Conservation (phyloP, 2,888 invertebrate genomes). For the Itoplectis maculator region DNA sequence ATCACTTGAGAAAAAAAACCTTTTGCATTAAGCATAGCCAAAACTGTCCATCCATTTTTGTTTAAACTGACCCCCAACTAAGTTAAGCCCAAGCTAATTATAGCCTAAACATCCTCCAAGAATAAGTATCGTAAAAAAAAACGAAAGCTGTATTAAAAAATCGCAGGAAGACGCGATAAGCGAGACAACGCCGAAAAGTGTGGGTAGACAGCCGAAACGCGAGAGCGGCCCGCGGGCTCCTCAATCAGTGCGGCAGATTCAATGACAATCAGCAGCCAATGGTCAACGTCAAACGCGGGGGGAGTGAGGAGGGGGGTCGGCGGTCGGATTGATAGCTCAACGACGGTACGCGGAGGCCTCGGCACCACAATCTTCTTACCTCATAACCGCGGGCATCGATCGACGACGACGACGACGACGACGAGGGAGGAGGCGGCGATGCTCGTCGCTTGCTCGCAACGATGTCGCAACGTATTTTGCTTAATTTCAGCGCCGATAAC, state of each 20-base stretch:
- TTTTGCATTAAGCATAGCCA: too few relatives aligned
- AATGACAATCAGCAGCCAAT: slow-evolving; percentile 46
- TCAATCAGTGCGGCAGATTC: slow-evolving; percentile 38
- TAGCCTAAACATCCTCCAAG: background rate
- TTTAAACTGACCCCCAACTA: too few relatives aligned
- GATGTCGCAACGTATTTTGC: slow-evolving; percentile 43
- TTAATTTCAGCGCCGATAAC: slow-evolving; percentile 48
- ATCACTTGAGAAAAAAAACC: too few relatives aligned
- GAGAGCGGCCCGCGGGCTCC: background rate
- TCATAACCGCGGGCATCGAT: slow-evolving; percentile 57
- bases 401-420: slow-evolving; percentile 3
- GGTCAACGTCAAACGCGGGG: background rate
- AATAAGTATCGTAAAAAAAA: background rate
- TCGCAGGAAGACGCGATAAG: too few relatives aligned
- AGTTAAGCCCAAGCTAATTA: too few relatives aligned
- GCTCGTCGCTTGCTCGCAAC: background rate
- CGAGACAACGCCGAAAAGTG: background rate
- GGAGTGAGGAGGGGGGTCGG: too few relatives aligned
- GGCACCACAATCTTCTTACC: slow-evolving; percentile 44
- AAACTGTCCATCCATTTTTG: too few relatives aligned
- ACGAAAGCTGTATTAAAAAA: too few relatives aligned
- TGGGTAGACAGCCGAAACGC: background rate
- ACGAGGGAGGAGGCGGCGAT: background rate
- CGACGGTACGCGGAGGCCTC: background rate
- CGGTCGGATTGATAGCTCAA: slow-evolving; percentile 11